A percentile compares a stretch with the other conserved stretches of the same genome.
Conservation (phyloP, 2,888 invertebrate genomes). For the Cantharis rustica region DNA sequence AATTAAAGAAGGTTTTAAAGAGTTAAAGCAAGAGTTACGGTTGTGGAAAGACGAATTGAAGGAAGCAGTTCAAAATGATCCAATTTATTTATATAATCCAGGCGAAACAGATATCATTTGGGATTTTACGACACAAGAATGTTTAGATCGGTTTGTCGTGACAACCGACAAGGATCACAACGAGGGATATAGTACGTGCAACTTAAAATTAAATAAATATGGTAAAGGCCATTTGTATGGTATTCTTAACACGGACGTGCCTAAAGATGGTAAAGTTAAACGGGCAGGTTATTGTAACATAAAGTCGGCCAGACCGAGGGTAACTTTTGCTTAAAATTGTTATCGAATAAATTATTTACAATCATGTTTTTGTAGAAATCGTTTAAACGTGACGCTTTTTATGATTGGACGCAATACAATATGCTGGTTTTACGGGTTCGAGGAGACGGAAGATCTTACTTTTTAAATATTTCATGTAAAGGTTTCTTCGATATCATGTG, state of each 20-base stretch:
- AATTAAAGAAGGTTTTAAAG: conserved; percentile 67
- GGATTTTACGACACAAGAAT: conserved; percentile 67
- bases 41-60: conserved; percentile 71
- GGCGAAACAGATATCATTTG: conserved; percentile 77
- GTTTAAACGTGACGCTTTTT: conserved; percentile 72
- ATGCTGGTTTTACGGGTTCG: conserved; percentile 78
- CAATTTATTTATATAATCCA: conserved; percentile 58
- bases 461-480: conserved; percentile 76
- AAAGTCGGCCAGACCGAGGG: conserved; percentile 68
- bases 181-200: conserved; percentile 75
- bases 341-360: neutral
- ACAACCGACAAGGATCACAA: conserved; percentile 81
- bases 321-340: conserved; percentile 50
- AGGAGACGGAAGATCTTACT: conserved; percentile 93
- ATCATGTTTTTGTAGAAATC: conserved; percentile 69
- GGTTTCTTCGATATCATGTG: conserved; percentile 84
- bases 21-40: conserved; percentile 68
- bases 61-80: conserved; percentile 68
- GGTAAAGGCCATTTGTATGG: conserved; percentile 79
- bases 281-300: conserved; percentile 84
- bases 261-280: conserved; percentile 80
- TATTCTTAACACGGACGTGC: conserved; percentile 67
- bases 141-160: conserved; percentile 72
- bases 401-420: conserved; percentile 80
- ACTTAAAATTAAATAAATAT: conserved; percentile 67